Evolutionary conservation across 1,140 invertebrate species (phyloP).

Genomic region (Ostrea denselamellosa): DNA sequence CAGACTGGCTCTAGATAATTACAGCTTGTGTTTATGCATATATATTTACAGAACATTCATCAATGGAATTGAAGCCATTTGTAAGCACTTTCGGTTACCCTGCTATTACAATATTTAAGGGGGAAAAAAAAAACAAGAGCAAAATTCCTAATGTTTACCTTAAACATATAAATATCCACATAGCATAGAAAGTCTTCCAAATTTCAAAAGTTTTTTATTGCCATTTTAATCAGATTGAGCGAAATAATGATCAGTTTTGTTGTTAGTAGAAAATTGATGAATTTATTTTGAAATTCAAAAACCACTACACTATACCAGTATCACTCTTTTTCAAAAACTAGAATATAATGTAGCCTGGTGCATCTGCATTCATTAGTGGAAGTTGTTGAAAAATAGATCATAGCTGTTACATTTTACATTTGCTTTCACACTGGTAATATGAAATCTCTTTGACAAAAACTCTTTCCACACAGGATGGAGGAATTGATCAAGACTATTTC

Average conservation of each 20-base stretch:
- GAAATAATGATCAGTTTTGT: neutral
- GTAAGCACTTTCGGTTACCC: slow-evolving; percentile 18
- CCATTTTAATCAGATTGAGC: neutral
- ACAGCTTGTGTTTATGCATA: slow-evolving; percentile 71
- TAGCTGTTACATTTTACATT: no score
- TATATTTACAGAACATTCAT: slow-evolving; percentile 55
- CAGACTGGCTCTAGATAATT: slow-evolving; percentile 73
- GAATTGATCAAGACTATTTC: no score
- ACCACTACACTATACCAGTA: no score
- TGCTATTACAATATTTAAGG: slow-evolving; percentile 31
- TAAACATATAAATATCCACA: neutral
- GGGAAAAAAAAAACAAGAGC: neutral
- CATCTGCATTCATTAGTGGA: no score
- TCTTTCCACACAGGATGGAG: no score
- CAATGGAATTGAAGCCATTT: slow-evolving; percentile 64
- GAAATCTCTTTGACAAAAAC: no score
- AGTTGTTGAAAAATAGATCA: no score
- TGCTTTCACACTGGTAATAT: no score
- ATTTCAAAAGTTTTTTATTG: neutral
- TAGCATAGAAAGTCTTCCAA: neutral
- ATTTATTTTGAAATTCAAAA: no score
- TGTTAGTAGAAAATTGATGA: neutral
- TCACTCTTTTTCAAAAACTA: no score
- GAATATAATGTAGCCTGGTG: no score
- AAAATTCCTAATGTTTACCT: slow-evolving; percentile 8